Evolutionary conservation across 2,113 vertebrate species (phyloP), one percentile per base, ranked within the genome.

Genomic region (Amblyopsis rosae): DNA sequence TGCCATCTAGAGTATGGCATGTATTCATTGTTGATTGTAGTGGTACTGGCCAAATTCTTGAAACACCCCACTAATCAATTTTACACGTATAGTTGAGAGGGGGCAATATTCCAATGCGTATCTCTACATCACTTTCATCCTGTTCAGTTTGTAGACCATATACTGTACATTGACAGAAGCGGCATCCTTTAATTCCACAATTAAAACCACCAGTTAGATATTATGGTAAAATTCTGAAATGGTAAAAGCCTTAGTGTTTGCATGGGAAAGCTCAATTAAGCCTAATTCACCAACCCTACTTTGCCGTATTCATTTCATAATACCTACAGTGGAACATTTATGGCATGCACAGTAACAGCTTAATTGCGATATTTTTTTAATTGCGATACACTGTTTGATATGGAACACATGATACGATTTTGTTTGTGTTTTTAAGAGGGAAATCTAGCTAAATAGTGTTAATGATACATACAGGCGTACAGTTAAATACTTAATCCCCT

Each of bases 401-500:
- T 58, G 62, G 60, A 67, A 33, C 65, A 75, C 72, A 41, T 64
- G 61, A 67, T 75, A 67, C 49, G 54, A 68, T 59, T 64, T 51
- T 8, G 50, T 65, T 58, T 49, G 53, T 70, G 64, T 67, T 75
- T 59, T 75, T 62, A n/a, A 47, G 35, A 56, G 32, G 66, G 70
- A 73, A 77, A 73, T 79, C 69, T 59, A 53, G 80, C 66, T 71
- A 63, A 77, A 77, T 10, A 59, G 82, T 75, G 77, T 64, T 81
- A 81, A 85, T 70, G 74, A 84, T 84, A 67, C 77, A 63, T 70
- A 66, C 33, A 15, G 26, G 33, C 7, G 12, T 66, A 69, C 62
- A 68, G 64, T 82, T 84, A 87, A 83, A 83, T 65, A 71, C 80
- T 83, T 80, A 85, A 86, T 85, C 85, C 86, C 81, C 74, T 65